Evolutionary conservation across 2,888 invertebrate genomes (phyloP).

Genomic region (Drosophila neoperkinsi): DNA sequence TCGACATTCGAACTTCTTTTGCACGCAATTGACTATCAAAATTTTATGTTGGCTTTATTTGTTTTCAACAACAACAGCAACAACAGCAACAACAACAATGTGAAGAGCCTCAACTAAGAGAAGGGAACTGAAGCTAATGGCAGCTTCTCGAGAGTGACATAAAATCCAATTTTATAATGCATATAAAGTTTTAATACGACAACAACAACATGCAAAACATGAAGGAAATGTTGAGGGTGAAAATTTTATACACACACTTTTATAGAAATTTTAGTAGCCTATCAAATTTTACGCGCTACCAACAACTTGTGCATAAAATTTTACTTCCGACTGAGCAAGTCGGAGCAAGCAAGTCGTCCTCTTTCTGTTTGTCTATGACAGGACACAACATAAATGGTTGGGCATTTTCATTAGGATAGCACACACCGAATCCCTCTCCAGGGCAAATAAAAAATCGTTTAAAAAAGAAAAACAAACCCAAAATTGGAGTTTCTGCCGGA

Average conservation of each 20-base stretch:
- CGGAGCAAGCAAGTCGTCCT: neutral
- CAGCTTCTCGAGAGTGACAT: conserved; percentile 69
- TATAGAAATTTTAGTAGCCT: conserved; percentile 76
- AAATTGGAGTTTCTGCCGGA: conserved; percentile 5
- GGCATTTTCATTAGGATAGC: conserved; percentile 45
- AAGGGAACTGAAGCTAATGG: conserved; percentile 53
- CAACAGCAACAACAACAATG: conserved; percentile 17
- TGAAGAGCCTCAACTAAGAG: conserved; percentile 4
- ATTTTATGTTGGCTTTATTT: conserved; percentile 59
- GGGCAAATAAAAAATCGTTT: conserved; percentile 17
- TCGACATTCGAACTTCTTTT: conserved; percentile 58
- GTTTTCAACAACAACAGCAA: conserved; percentile 28
- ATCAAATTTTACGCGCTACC: conserved; percentile 75
- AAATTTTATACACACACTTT: conserved; percentile 66
- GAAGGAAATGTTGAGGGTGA: conserved; percentile 20
- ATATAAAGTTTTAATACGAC: conserved; percentile 75
- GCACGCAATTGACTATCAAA: conserved; percentile 75
- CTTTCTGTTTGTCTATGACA: conserved; percentile 2
- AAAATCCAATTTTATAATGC: conserved; percentile 78
- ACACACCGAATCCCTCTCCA: conserved; percentile 15
- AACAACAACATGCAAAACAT: conserved; percentile 1
- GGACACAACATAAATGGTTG: conserved; percentile 7
- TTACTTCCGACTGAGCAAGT: conserved; percentile 47
- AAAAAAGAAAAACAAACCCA: conserved; percentile 6
- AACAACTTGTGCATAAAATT: conserved; percentile 73